Evolutionary conservation across 2,888 invertebrate species (phyloP).

Genomic region (Oxycera nigricornis): DNA sequence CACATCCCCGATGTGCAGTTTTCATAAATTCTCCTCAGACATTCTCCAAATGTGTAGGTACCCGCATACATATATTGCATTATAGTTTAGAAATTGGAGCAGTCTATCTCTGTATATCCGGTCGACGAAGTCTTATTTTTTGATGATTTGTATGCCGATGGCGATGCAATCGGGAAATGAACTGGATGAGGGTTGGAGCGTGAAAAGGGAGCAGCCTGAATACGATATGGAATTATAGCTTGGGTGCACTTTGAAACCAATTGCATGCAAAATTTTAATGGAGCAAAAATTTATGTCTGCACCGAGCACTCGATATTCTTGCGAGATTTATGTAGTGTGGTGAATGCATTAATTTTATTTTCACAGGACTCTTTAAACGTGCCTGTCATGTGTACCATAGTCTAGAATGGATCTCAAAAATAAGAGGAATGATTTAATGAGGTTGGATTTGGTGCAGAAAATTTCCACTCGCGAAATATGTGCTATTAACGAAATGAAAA

Average conservation of each 20-base stretch:
- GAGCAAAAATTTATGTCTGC: not conserved
- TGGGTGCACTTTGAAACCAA: not conserved
- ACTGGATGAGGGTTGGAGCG: not conserved
- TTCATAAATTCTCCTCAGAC: constrained; percentile 1
- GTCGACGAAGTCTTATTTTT: not conserved
- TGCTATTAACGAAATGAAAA: too few species aligned
- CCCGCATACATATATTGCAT: constrained; percentile 1
- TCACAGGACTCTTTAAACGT: too few species aligned
- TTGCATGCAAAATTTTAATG: constrained; percentile 15
- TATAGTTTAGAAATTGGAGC: not conserved
- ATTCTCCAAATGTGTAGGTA: not conserved
- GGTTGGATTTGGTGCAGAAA: too few species aligned
- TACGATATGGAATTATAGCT: not conserved
- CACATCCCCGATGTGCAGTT: not conserved
- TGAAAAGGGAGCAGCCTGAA: not conserved
- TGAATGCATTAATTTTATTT: not conserved
- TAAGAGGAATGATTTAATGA: too few species aligned
- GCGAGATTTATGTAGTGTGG: not conserved
- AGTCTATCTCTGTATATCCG: not conserved
- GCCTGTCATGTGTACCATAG: too few species aligned
- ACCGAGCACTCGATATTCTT: not conserved
- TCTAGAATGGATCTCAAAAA: too few species aligned
- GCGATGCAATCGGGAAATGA: not conserved
- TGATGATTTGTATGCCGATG: not conserved
- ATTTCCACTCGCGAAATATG: too few species aligned